Evolutionary conservation across 2,797 vertebrate genomes (phyloP), one percentile per base, ranked within the genome.

Genomic region (Sylvilagus floridanus): DNA sequence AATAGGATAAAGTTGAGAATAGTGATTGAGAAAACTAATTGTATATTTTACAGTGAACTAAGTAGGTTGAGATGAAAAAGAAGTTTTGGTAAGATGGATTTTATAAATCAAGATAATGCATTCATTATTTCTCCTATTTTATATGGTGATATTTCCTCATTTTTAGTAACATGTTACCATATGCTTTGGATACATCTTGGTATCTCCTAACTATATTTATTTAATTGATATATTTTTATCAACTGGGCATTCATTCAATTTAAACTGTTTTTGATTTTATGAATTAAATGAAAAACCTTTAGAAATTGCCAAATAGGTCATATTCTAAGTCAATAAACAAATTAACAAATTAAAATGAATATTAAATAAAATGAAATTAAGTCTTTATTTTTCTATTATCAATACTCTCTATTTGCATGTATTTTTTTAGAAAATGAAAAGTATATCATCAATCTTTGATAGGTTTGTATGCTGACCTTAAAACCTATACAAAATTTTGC

Each of bases 181-280:
- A 2, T 28, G 16, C 35, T 77, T 84, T 60, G 68, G 37, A 72
- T 11, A 72, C 52, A 62, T n/a, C 1, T 0, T 90, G 71, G n/a
- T 60, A 57, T 60, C 62, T 47, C 2, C 11, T 28, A 3, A 22
- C 72, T 78, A 32, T 78, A 32, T 30, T 57, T 73, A 90, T 62
- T 47, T 72, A 24, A 75, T 37, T 69, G 50, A 32, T 81, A 69
- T 73, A 75, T 92, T 88, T 85, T 65, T n/a, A 78, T 84, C 30
- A 86, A 57, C 30, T 78, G 14, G 62, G 42, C 42, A 47, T 47
- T 11, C 5, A 16, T 73, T 22, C 19, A 37, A 11, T 1, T 84
- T 94, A 82, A 57, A 32, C 21, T 62, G 66, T 35, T 66, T 79
- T 84, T 5, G 54, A 52, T 24, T 86, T 81, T 81, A 57, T 2